Conservation (phyloP, 2,797 vertebrate species). For the Vipera ursinii region DNA sequence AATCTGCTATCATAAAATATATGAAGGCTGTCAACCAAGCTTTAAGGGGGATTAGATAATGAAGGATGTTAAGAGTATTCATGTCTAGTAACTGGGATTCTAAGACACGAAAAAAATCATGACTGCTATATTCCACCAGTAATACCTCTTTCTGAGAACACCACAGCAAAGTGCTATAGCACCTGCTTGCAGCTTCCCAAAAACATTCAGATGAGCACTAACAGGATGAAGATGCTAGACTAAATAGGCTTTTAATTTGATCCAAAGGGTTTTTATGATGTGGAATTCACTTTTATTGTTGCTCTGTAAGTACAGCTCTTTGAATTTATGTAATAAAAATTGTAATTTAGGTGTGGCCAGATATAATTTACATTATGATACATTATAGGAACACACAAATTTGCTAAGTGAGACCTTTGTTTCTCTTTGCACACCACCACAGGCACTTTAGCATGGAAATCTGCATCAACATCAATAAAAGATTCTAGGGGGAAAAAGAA, state of each 20-base stretch:
- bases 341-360: conserved; percentile 37
- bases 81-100: background rate
- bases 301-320: background rate
- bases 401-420: conserved; percentile 77
- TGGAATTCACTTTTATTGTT: background rate
- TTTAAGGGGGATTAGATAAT: background rate
- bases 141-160: background rate
- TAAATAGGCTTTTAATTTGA: background rate
- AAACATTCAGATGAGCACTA: background rate
- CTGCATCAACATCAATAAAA: conserved; percentile 85
- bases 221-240: background rate
- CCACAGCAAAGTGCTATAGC: background rate
- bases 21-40: background rate
- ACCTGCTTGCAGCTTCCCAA: background rate
- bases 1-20: background rate
- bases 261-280: background rate
- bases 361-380: conserved; percentile 54
- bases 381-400: conserved; percentile 63
- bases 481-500: conserved; percentile 72
- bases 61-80: background rate
- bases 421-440: conserved; percentile 92
- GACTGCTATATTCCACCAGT: background rate
- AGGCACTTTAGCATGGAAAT: conserved; percentile 91
- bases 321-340: conserved; percentile 60
- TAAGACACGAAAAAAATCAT: background rate